A percentile compares a stretch with the other conserved stretches of the same genome.
Conservation (phyloP, 2,113 vertebrate species). For the Notothenia coriiceps region DNA sequence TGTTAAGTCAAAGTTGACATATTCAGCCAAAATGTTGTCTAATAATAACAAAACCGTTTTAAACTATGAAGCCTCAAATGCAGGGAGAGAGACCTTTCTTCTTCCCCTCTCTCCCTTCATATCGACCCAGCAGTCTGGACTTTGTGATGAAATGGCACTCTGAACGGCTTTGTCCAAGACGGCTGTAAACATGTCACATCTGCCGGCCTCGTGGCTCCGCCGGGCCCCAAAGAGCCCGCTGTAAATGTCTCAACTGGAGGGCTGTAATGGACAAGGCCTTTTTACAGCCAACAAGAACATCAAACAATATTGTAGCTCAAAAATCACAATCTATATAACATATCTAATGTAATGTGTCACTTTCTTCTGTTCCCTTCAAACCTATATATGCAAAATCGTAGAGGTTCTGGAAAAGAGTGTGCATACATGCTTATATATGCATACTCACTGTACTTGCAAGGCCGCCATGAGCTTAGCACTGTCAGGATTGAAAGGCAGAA, state of each 20-base stretch:
- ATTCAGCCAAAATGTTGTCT: background rate
- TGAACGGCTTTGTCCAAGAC: conserved; percentile 57
- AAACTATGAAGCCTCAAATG: conserved; percentile 8
- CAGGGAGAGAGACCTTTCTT: conserved; percentile 22
- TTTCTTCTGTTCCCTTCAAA: background rate
- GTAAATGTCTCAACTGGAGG: conserved; percentile 58
- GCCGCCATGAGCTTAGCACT: background rate
- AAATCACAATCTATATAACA: conserved; percentile 6
- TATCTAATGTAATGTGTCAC: background rate
- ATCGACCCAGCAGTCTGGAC: conserved; percentile 67
- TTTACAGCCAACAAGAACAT: conserved; percentile 51
- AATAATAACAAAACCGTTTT: background rate
- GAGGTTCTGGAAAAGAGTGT: background rate
- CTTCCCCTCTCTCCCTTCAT: conserved; percentile 3
- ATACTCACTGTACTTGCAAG: conserved; percentile 15
- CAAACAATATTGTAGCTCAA: conserved; percentile 17
- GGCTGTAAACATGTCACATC: conserved; percentile 70
- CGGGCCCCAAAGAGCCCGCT: conserved; percentile 60
- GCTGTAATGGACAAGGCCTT: conserved; percentile 37
- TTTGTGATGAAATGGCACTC: conserved; percentile 68
- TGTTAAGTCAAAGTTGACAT: background rate
- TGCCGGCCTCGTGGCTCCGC: conserved; percentile 38
- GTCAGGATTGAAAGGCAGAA: too few species aligned
- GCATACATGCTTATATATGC: background rate
- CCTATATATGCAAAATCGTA: background rate